phyloP scores from a whole-genome alignment of 23 tunicate genomes.

The Clavelina lepadiformis region DNA sequence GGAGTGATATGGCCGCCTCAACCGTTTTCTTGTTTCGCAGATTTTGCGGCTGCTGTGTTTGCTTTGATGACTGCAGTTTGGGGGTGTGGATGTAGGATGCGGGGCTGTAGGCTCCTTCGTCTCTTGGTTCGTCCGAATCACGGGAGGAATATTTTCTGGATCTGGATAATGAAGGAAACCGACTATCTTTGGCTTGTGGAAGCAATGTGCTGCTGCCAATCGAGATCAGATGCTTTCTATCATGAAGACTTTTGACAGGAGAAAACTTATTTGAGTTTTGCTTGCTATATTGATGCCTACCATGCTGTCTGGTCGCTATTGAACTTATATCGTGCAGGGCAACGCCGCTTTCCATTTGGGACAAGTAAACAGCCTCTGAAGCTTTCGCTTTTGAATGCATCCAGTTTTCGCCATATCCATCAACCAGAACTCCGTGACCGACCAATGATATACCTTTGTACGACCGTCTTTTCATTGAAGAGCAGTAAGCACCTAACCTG shows the following conservation, averaged over 20 bases:
- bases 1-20: conserved; percentile 27
- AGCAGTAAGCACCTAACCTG: conserved; percentile 46
- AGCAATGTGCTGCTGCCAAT: too few species aligned
- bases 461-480: conserved; percentile 55
- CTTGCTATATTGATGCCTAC: not conserved
- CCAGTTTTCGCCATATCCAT: conserved; percentile 49
- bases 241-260: too few species aligned
- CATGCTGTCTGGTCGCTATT: too few species aligned
- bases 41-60: not conserved
- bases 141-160: conserved; percentile 5
- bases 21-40: not conserved
- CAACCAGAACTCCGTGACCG: conserved; percentile 68
- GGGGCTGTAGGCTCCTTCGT: conserved; percentile 34
- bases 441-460: conserved; percentile 51
- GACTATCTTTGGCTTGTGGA: too few species aligned
- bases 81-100: conserved; percentile 79
- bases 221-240: too few species aligned
- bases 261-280: too few species aligned
- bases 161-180: conserved; percentile 2
- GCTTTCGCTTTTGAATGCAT: conserved; percentile 57
- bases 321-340: too few species aligned
- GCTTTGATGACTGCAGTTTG: conserved; percentile 31
- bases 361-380: conserved; percentile 11
- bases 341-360: conserved; percentile 8
- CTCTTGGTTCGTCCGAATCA: conserved; percentile 30